Evolutionary conservation across 2,113 vertebrate species (phyloP), one percentile per base, ranked within the genome.

Genomic region (Paradisaea rubra): DNA sequence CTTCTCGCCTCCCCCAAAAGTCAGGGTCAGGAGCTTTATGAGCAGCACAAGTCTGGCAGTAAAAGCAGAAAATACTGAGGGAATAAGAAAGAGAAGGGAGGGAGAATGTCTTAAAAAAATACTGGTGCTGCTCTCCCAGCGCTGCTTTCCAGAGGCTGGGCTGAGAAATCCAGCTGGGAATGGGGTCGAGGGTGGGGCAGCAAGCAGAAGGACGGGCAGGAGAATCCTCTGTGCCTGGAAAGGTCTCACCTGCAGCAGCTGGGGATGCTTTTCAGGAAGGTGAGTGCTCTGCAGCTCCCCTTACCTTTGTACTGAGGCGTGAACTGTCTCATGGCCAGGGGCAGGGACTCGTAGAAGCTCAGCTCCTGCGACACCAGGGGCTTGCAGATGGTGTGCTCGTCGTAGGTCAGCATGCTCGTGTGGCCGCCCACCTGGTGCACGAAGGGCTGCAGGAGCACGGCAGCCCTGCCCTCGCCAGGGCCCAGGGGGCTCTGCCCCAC

Each of bases 341-440:
- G 98, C 89, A 98, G 97, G 2, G 98, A 95, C 65, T 98, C 96
- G 1, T 98, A 98, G 97, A 98, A 98, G 77, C 89, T 93, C 50
- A 98, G 97, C 91, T 98, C 98, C 87, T 71, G 98, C 10, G 73
- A 96, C 70, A 98, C 73, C 65, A 98, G 94, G 39, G 98, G 98
- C 80, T 98, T 98, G 97, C 98, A 98, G 61, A 98, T 35, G 0
- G 98, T 98, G 88, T 97, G 83, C 53, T 97, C 97, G 0, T 98
- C 98, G 2, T 98, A 98, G 79, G 71, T 95, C 96, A 98, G 95
- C 95, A 98, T 86, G 37, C 98, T 98, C 76, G 96, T 79, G 93
- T 98, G 98, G 8, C 98, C 98, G 4, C 98, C 98, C 7, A 98
- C 98, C 90, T 98, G 98, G 56, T 98, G 98, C 89, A 98, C 52